These are phyloP conservation scores for Myxocyprinus asiaticus DNA, from an alignment of 2,113 vertebrate species.

Conservation along the genomic window DNA sequence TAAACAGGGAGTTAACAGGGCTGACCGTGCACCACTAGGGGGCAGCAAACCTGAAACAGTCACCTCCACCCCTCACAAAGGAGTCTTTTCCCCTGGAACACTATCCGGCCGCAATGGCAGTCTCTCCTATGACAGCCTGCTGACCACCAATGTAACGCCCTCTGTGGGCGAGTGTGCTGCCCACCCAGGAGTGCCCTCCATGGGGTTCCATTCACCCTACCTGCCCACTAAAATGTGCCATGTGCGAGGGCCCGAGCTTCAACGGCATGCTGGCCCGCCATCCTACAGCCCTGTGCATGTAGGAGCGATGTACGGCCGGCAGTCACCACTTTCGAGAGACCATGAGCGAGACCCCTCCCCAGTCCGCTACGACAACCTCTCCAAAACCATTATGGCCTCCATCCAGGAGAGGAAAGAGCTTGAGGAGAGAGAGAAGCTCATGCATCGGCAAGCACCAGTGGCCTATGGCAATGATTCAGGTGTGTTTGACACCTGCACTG, in stretches of 20 bases:
- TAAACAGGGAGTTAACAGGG: conserved; percentile 80
- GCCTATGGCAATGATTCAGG: conserved; percentile 89
- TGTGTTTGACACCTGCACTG: conserved; percentile 78
- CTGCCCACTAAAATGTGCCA: conserved; percentile 91
- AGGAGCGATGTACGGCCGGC: conserved; percentile 62
- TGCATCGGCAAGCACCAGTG: conserved; percentile 83
- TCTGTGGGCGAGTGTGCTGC: conserved; percentile 78
- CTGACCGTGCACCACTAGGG: conserved; percentile 81
- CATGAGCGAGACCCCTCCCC: conserved; percentile 84
- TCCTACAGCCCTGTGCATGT: conserved; percentile 87
- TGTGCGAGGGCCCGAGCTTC: conserved; percentile 81
- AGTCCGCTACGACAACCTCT: conserved; percentile 96
- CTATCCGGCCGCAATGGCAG: conserved; percentile 93
- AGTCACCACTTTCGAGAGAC: conserved; percentile 67
- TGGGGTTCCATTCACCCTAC: conserved; percentile 90
- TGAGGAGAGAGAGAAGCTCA: conserved; percentile 91
- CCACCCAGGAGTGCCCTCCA: conserved; percentile 76
- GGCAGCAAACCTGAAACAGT: conserved; percentile 80
- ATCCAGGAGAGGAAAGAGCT: conserved; percentile 96
- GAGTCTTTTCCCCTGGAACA: conserved; percentile 85
- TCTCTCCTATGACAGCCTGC: conserved; percentile 94
- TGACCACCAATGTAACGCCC: conserved; percentile 79
- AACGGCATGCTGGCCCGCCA: conserved; percentile 75
- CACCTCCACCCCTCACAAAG: conserved; percentile 82
- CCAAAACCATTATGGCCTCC: conserved; percentile 98